Percentiles rank a stretch among this genome's conserved stretches.
phyloP scores from a whole-genome alignment of 2,888 invertebrate species.

The Limnephilus marmoratus region DNA sequence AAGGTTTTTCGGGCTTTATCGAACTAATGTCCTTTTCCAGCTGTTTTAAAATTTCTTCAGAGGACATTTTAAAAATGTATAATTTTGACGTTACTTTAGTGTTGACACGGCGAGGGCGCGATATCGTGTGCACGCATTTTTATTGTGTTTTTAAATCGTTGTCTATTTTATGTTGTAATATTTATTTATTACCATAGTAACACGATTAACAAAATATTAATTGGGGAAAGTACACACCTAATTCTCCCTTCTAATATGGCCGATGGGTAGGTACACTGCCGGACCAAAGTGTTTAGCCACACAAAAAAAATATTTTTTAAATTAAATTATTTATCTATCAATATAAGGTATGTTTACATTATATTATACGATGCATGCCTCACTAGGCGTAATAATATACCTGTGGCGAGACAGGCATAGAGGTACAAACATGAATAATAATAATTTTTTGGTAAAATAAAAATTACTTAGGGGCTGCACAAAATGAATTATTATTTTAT shows the following conservation, averaged over 20 bases:
- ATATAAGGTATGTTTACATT: too few relatives aligned
- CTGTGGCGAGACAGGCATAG: too few relatives aligned
- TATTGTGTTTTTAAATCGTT: background rate
- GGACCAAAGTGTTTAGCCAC: background rate
- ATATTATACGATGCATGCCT: too few relatives aligned
- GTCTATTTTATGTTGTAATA: background rate
- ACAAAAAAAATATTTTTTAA: background rate
- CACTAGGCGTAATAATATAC: too few relatives aligned
- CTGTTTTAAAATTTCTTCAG: background rate
- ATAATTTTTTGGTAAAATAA: too few relatives aligned
- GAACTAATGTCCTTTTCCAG: background rate
- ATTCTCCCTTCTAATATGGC: background rate
- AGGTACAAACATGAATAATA: too few relatives aligned
- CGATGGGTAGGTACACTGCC: background rate
- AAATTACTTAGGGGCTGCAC: too few relatives aligned
- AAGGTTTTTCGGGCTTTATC: background rate
- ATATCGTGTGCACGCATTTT: background rate
- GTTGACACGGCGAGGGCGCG: background rate
- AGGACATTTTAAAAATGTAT: background rate
- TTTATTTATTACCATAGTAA: background rate
- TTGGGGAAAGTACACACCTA: background rate
- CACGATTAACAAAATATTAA: slow-evolving; percentile 19
- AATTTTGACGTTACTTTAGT: background rate
- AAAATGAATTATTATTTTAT: too few relatives aligned
- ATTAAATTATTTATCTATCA: too few relatives aligned